These are phyloP conservation scores for Phaedon cochleariae DNA, from an alignment of 2,888 invertebrate genomes.

Conservation along the genomic window DNA sequence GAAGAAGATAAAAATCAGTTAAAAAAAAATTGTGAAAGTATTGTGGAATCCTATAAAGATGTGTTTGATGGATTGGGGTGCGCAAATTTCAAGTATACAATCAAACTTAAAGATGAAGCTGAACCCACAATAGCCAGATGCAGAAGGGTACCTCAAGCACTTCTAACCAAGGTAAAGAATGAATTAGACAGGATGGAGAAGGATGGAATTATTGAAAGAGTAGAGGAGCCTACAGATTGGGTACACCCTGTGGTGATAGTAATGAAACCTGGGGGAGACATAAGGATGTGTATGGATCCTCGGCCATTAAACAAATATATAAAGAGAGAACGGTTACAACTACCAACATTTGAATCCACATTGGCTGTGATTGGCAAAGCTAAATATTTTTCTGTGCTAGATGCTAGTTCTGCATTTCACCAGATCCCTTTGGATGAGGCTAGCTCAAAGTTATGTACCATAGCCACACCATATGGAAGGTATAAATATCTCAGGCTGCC, in stretches of 20 bases:
- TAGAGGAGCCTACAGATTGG: slow-evolving; percentile 6
- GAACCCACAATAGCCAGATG: no score
- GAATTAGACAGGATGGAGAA: slow-evolving; percentile 2
- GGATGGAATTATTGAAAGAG: slow-evolving; percentile 5
- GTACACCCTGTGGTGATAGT: slow-evolving; percentile 7
- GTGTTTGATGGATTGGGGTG: slow-evolving; percentile 8
- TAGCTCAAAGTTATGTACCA: neutral
- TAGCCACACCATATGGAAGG: neutral
- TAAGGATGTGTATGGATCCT: slow-evolving; percentile 17
- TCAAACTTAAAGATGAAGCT: slow-evolving; percentile 11
- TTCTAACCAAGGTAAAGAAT: neutral
- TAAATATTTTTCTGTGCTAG: slow-evolving; percentile 15
- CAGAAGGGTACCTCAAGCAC: no score
- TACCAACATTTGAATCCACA: slow-evolving; percentile 13
- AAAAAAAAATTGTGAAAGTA: neutral
- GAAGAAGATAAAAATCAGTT: neutral
- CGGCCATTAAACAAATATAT: slow-evolving; percentile 19
- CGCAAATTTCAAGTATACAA: slow-evolving; percentile 1
- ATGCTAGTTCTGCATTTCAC: slow-evolving; percentile 20
- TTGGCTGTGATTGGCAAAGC: neutral
- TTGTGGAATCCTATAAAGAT: slow-evolving; percentile 8
- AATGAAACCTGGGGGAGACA: neutral
- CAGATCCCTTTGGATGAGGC: slow-evolving; percentile 6
- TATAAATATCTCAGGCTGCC: no score
- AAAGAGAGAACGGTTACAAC: neutral